Evolutionary conservation across 1,140 invertebrate genomes (phyloP), one percentile per base, ranked within the genome.

Genomic region (Trialeurodes vaporariorum): DNA sequence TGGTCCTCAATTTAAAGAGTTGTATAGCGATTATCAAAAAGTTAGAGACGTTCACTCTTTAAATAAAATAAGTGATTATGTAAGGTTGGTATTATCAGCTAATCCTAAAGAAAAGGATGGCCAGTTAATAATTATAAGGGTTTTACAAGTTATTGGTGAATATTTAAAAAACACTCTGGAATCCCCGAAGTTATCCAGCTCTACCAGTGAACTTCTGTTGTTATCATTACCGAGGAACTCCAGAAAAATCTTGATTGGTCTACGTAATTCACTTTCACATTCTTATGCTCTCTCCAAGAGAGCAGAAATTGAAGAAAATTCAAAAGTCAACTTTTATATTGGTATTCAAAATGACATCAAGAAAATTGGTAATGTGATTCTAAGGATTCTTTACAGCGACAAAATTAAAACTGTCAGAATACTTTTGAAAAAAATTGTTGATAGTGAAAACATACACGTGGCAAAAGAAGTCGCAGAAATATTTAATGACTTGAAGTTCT

Each of bases 21-120:
- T 72, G 23, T 72, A 72, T 63, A 59, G 22, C 9, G 70, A 72
- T 67, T 70, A 68, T 60, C 60, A 71, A 40, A 23, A 65, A 65
- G 66, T 72, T 27, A 66, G 67, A 60, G 71, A 72, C 67, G 64
- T 68, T 24, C 27, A 71, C 67, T 72, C 71, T 24, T 67, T 72
- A 27, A 26, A 70, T 49, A 71, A 68, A 67, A 70, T 71, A 63
- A 62, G 34, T 21, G 26, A 58, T 22, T 63, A 68, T 68, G 2
- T 68, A 58, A 63, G 24, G 5, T 24, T 68, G 1, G 27, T 40
- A 21, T 12, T 49, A 21, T 34, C 27, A 25, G 25, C 27, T 21
- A 27, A 68, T 68, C 17, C 61, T 59, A 24, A n/a, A 2, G 22
- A 68, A 25, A 68, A 23, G 22, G 27, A 68, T 59, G 67, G 67